phyloP scores from a whole-genome alignment of 2,888 invertebrate species.

The Tenthredo livida region DNA sequence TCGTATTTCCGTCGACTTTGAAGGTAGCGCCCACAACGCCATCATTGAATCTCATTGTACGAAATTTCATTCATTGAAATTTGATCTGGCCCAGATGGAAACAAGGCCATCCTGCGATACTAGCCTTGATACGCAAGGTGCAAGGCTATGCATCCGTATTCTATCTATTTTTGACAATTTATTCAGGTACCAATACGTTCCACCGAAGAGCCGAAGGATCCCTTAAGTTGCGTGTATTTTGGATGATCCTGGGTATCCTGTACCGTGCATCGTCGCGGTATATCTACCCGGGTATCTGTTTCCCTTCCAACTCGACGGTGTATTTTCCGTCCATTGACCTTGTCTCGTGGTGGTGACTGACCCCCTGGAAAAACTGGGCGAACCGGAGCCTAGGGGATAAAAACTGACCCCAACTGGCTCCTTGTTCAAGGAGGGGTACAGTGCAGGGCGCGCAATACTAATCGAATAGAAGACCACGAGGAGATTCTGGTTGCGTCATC shows the following conservation, averaged over 20 bases:
- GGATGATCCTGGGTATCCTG: neutral
- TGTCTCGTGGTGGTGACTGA: constrained; percentile 31
- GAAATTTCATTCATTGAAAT: constrained; percentile 68
- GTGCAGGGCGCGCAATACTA: constrained; percentile 21
- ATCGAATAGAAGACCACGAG: constrained; percentile 15
- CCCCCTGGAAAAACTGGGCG: constrained; percentile 50
- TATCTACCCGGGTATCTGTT: constrained; percentile 6
- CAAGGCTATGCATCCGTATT: neutral
- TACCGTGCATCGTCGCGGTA: neutral
- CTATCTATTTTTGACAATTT: neutral
- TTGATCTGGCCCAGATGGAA: constrained; percentile 69
- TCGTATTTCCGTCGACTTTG: neutral
- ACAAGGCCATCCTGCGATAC: constrained; percentile 68
- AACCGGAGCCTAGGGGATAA: constrained; percentile 39
- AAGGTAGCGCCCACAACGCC: neutral
- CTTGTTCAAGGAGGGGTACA: constrained; percentile 3
- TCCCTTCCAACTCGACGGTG: constrained; percentile 11
- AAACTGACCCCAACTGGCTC: constrained; percentile 40
- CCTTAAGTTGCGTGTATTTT: neutral
- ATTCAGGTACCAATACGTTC: neutral
- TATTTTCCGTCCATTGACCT: constrained; percentile 47
- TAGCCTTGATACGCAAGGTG: neutral
- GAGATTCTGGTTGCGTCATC: constrained; percentile 36
- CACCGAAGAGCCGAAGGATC: neutral
- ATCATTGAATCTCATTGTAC: neutral